phyloP scores from a whole-genome alignment of 2,113 vertebrate genomes.

The Hepsetus odoe region DNA sequence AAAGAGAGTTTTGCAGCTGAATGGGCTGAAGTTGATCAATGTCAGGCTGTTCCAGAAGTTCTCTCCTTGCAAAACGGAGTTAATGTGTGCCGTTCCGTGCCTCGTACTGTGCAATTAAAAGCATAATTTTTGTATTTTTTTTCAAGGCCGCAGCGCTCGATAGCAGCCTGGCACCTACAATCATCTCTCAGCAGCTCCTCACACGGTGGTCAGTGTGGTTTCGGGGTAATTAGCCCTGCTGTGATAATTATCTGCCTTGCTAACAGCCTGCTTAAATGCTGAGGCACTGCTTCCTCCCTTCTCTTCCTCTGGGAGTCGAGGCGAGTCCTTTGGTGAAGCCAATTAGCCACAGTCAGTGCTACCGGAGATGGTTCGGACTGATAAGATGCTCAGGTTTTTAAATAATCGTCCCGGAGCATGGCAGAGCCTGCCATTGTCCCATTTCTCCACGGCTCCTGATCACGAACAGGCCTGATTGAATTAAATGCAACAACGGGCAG shows the following conservation, averaged over 20 bases:
- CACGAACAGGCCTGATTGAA: conserved; percentile 1
- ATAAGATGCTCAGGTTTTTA: conserved; percentile 3
- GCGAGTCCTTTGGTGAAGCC: background rate
- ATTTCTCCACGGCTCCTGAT: background rate
- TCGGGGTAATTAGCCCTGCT: background rate
- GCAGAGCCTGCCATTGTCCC: background rate
- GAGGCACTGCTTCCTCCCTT: conserved; percentile 7
- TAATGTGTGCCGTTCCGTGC: background rate
- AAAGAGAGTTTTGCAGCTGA: background rate
- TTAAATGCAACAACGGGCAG: background rate
- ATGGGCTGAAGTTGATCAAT: background rate
- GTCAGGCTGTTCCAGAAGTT: background rate
- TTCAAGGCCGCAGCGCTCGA: background rate
- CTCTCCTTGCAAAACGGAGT: background rate
- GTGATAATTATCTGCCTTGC: conserved; percentile 34
- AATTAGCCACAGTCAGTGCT: background rate
- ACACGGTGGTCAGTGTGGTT: background rate
- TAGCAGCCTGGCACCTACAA: background rate
- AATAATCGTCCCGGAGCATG: background rate
- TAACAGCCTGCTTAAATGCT: background rate
- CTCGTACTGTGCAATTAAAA: background rate
- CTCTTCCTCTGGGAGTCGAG: conserved; percentile 9
- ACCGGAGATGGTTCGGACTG: background rate
- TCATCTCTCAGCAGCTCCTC: background rate
- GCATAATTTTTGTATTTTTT: background rate